phyloP scores from a whole-genome alignment of 2,888 invertebrate species.

The Heliconius hortense region DNA sequence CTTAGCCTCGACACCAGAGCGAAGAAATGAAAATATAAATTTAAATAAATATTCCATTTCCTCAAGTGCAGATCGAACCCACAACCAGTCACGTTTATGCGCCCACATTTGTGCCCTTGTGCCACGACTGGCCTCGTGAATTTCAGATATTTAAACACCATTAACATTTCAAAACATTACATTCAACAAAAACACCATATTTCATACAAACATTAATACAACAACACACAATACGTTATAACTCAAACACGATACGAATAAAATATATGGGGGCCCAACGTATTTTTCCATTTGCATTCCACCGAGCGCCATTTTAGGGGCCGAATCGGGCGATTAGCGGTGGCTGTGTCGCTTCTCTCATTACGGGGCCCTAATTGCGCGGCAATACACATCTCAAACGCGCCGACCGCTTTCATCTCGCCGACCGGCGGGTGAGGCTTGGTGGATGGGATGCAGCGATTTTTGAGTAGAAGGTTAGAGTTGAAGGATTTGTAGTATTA shows the following conservation, averaged over 20 bases:
- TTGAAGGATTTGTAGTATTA: not conserved
- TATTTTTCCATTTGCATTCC: constrained; percentile 34
- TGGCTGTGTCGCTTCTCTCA: constrained; percentile 77
- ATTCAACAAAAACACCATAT: not conserved
- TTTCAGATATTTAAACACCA: not conserved
- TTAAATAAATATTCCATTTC: too few species aligned
- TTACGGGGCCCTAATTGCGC: constrained; percentile 76
- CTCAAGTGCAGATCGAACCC: too few species aligned
- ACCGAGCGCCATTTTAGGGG: constrained; percentile 47
- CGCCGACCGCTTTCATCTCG: constrained; percentile 76
- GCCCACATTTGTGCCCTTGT: too few species aligned
- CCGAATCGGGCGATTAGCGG: constrained; percentile 69
- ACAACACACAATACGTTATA: not conserved
- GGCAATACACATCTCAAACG: constrained; percentile 70
- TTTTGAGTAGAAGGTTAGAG: constrained; percentile 31
- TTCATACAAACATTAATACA: constrained; percentile 7
- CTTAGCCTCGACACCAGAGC: too few species aligned
- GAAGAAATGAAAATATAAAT: too few species aligned
- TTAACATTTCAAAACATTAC: not conserved
- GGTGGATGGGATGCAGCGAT: constrained; percentile 41
- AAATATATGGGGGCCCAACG: not conserved
- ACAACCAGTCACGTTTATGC: too few species aligned
- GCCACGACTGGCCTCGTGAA: too few species aligned
- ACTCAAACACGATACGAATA: constrained; percentile 11
- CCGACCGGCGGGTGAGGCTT: constrained; percentile 53